These are phyloP conservation scores for Romanogobio albipinnatus DNA, from an alignment of 2,113 vertebrate species.

Conservation along the genomic window DNA sequence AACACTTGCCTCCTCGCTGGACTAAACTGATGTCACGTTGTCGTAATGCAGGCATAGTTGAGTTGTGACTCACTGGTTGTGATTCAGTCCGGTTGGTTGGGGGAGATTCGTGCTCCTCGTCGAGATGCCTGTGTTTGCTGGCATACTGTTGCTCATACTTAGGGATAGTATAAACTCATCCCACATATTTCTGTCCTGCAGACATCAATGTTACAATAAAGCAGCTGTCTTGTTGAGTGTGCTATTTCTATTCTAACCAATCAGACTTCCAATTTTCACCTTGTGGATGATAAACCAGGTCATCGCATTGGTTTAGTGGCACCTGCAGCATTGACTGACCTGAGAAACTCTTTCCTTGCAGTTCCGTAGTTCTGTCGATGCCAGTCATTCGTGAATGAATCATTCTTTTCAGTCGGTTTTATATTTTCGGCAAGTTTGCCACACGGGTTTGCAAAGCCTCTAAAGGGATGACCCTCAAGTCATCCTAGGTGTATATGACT, in stretches of 20 bases:
- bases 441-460: too few species aligned
- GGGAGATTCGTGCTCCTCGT: background rate
- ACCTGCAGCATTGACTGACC: too few species aligned
- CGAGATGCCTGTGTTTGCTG: background rate
- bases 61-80: constrained; percentile 36
- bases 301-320: too few species aligned
- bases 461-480: too few species aligned
- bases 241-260: background rate
- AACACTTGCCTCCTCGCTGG: background rate
- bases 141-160: background rate
- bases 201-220: background rate
- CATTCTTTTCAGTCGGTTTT: too few species aligned
- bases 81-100: constrained; percentile 14
- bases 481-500: too few species aligned
- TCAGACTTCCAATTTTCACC: background rate
- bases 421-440: too few species aligned
- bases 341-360: too few species aligned
- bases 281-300: background rate
- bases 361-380: too few species aligned
- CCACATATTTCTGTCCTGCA: background rate
- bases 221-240: background rate
- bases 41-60: constrained; percentile 36
- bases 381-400: too few species aligned
- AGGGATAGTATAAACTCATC: background rate
- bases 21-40: constrained; percentile 40